These are phyloP conservation scores for Coendou prehensilis DNA, from an alignment of 2,797 vertebrate genomes.

Conservation along the genomic window DNA sequence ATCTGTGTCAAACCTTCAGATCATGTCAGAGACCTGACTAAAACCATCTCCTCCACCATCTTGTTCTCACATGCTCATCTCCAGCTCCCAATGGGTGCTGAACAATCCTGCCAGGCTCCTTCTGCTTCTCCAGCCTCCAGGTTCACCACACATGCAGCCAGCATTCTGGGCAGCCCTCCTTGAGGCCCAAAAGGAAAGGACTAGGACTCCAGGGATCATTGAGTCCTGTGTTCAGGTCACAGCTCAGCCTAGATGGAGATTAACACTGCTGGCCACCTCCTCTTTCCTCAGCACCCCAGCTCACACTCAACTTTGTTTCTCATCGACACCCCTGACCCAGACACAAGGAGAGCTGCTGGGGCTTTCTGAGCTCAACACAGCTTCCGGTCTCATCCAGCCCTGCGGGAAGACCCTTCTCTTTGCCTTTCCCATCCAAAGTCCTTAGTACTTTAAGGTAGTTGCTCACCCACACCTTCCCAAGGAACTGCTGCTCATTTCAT, in stretches of 20 bases:
- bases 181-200: neutral
- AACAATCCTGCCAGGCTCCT: neutral
- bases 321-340: neutral
- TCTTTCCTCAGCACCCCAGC: neutral
- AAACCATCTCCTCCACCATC: neutral
- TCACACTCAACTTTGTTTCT: neutral
- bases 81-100: neutral
- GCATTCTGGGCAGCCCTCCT: neutral
- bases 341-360: neutral
- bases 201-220: neutral
- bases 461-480: neutral
- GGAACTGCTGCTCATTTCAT: neutral
- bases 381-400: neutral
- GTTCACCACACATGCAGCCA: neutral
- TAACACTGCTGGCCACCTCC: fast-evolving
- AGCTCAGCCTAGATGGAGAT: neutral
- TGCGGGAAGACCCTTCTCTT: neutral
- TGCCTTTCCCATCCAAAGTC: neutral
- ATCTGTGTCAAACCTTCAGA: neutral
- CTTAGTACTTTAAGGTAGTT: neutral
- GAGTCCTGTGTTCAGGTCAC: neutral
- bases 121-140: neutral
- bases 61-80: fast-evolving
- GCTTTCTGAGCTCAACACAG: fast-evolving
- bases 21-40: fast-evolving